A percentile compares a stretch with the other conserved stretches of the same genome.
Conservation (phyloP, 2,888 invertebrate species). For the Nowickia ferox region DNA sequence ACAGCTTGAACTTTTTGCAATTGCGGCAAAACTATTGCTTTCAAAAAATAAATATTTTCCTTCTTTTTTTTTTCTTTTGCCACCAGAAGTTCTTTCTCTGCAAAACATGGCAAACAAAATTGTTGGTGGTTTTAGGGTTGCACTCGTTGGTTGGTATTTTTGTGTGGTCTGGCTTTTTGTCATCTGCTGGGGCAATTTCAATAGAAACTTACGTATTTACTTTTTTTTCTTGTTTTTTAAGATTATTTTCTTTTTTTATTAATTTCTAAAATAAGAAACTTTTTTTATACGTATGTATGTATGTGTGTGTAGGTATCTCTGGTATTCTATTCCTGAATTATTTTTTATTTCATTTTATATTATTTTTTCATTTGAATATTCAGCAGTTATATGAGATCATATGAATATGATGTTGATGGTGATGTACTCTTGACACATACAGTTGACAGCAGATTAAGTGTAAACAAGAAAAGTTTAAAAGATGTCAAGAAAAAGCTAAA, state of each 20-base stretch:
- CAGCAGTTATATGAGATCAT: conserved; percentile 34
- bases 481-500: conserved; percentile 35
- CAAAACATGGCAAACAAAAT: conserved; percentile 21
- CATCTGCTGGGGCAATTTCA: conserved; percentile 19
- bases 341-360: neutral
- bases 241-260: conserved; percentile 7
- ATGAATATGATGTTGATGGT: conserved; percentile 53
- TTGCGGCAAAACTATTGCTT: conserved; percentile 48
- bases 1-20: conserved; percentile 43
- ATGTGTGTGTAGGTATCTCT: neutral
- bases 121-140: neutral
- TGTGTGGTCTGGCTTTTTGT: conserved; percentile 33
- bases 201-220: neutral
- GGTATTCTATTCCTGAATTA: neutral
- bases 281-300: neutral
- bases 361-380: conserved; percentile 22
- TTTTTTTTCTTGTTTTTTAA: neutral
- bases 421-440: conserved; percentile 69
- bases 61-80: neutral
- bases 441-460: conserved; percentile 67
- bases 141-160: neutral
- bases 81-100: conserved; percentile 3
- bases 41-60: neutral
- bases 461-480: conserved; percentile 64
- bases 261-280: conserved; percentile 13